phyloP scores from a whole-genome alignment of 2,113 vertebrate genomes.

The Megalops atlanticus region DNA sequence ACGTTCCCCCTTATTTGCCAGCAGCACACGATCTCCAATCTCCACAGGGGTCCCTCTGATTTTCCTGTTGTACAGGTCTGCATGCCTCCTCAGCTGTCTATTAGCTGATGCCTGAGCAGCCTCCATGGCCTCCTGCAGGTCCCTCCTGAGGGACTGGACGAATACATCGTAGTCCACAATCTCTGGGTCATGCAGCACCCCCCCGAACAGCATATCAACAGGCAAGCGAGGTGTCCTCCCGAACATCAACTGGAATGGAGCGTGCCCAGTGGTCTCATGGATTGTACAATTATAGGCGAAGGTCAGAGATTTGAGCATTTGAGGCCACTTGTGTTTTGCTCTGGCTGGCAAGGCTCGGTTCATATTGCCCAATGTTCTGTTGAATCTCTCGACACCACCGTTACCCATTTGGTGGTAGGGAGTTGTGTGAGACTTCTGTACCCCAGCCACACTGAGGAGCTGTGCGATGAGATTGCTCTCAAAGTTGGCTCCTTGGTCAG shows the following conservation, averaged over 20 bases:
- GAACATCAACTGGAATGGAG: constrained; percentile 41
- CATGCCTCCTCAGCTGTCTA: constrained; percentile 27
- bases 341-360: background rate
- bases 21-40: background rate
- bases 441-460: constrained; percentile 19
- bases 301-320: constrained; percentile 14
- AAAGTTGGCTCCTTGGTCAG: constrained; percentile 23
- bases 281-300: constrained; percentile 12
- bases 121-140: constrained; percentile 28
- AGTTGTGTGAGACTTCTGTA: constrained; percentile 27
- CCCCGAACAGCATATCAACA: constrained; percentile 33
- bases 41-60: background rate
- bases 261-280: constrained; percentile 16
- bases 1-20: constrained; percentile 10
- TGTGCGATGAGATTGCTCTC: constrained; percentile 24
- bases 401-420: constrained; percentile 31
- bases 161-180: constrained; percentile 9
- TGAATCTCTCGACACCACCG: constrained; percentile 3
- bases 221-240: constrained; percentile 23
- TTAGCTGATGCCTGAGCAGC: constrained; percentile 24
- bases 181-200: constrained; percentile 7
- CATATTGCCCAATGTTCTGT: constrained; percentile 7
- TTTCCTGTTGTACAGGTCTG: constrained; percentile 28
- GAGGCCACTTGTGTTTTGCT: constrained; percentile 22
- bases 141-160: background rate